Evolutionary conservation across 2,113 vertebrate species (phyloP), one percentile per base, ranked within the genome.

Genomic region (Tiliqua scincoides): DNA sequence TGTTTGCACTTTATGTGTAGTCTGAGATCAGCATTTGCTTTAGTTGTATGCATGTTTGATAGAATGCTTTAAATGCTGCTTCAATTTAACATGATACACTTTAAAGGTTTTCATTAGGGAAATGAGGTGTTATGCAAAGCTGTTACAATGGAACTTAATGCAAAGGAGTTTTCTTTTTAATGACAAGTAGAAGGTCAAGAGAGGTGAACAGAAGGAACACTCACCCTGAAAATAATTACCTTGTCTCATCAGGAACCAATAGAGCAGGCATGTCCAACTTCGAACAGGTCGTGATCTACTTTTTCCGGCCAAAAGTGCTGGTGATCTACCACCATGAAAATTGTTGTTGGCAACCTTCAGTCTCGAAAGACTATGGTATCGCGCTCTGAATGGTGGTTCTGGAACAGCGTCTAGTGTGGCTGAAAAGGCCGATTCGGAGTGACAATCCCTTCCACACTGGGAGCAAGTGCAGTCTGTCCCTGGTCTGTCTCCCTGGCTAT

Each of bases 51-150:
- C n/a, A 1, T 54, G 73, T 83, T 86, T 84, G 30, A 35, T 79
- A 80, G 37, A 74, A 67, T 74, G 63, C 30, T 82, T 20, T 65
- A 86, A n/a, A 74, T 25, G 52, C 27, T 63, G 54, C 6, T 85
- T 77, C 63, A 21, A 3, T 85, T 87, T 70, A 79, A 83, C 67
- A 37, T 54, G 74, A 54, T 10, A 62, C 59, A 71, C 68, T 73
- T 65, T 79, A 83, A 75, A 68, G 10, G 72, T 21, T 79, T 89
- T 84, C 73, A 73, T 89, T 79, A 67, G 20, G 80, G 35, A 74
- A 67, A 83, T 37, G 62, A 27, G 52, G 62, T 82, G 20, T 63
- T 63, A 63, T 68, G n/a, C 18, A 43, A 79, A 76, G 7, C 11
- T 12, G 30, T 62, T 52, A 71, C 63, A 89, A 82, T 9, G 25